These are phyloP conservation scores for Steinernema khuongi DNA, from an alignment of 1,140 invertebrate species.

Conservation along the genomic window DNA sequence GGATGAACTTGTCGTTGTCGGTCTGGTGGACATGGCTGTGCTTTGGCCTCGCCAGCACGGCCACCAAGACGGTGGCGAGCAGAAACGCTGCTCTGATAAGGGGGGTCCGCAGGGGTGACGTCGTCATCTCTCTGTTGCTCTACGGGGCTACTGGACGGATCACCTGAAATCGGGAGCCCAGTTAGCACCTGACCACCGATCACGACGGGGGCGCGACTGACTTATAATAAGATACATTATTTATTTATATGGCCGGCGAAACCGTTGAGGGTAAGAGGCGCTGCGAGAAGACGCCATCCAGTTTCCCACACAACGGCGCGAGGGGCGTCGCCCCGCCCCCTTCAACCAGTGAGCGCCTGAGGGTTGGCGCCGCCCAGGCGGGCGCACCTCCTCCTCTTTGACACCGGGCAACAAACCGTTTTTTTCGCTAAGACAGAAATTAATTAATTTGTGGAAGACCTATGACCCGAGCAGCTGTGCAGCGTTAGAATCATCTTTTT, in stretches of 20 bases:
- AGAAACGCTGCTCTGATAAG: not conserved
- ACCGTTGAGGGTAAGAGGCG: slow-evolving; percentile 9
- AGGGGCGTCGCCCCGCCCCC: slow-evolving; percentile 7
- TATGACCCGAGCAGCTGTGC: no score
- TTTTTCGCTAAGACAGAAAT: no score
- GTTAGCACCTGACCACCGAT: not conserved
- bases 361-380: not conserved
- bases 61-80: not conserved
- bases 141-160: not conserved
- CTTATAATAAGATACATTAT: slow-evolving; percentile 7
- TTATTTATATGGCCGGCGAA: slow-evolving; percentile 7
- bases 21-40: not conserved
- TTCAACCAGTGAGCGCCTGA: not conserved
- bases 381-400: no score
- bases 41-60: not conserved
- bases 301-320: not conserved
- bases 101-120: not conserved
- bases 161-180: not conserved
- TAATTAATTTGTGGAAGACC: no score
- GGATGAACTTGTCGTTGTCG: not conserved
- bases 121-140: not conserved
- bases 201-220: not conserved
- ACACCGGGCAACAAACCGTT: no score
- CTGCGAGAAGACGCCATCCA: not conserved
- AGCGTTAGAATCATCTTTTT: no score